A percentile compares a stretch with the other conserved stretches of the same genome.
Evolutionary conservation across 1,140 invertebrate species (phyloP).

Genomic region (Pogonognathellus flavescens): DNA sequence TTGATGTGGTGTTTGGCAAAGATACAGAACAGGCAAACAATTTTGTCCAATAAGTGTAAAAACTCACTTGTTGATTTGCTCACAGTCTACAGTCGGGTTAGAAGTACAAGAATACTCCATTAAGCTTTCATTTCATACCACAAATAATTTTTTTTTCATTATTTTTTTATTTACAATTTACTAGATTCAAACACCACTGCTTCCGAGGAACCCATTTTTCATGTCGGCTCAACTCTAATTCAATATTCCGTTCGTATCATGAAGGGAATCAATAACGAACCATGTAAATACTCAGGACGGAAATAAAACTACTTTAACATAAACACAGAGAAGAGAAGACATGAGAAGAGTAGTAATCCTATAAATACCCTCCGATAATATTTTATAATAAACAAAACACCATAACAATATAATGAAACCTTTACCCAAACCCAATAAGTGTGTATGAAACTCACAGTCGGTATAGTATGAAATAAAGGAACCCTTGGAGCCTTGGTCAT

Average conservation of each 20-base stretch:
- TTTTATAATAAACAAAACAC: too few species aligned
- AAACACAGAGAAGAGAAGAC: background rate
- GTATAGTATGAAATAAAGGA: too few species aligned
- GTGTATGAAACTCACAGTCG: too few species aligned
- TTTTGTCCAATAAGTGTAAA: background rate
- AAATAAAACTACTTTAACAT: background rate
- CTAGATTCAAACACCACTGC: background rate
- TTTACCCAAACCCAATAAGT: too few species aligned
- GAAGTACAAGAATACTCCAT: background rate
- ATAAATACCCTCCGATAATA: too few species aligned
- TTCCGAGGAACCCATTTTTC: conserved; percentile 14
- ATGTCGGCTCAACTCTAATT: conserved; percentile 6
- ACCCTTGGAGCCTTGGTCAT: too few species aligned
- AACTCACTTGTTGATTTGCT: conserved; percentile 12
- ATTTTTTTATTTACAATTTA: conserved; percentile 2
- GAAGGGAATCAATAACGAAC: conserved; percentile 35
- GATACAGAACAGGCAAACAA: background rate
- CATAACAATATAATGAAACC: too few species aligned
- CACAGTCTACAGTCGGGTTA: background rate
- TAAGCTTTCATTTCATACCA: background rate
- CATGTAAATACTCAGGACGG: conserved; percentile 23
- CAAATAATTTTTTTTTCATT: background rate
- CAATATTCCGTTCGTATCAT: conserved; percentile 19
- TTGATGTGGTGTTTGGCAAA: conserved; percentile 26
- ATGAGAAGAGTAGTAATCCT: background rate